Base-by-base conservation (phyloP, 2,888 invertebrate genomes). In the Phytoseiulus persimilis region DNA sequence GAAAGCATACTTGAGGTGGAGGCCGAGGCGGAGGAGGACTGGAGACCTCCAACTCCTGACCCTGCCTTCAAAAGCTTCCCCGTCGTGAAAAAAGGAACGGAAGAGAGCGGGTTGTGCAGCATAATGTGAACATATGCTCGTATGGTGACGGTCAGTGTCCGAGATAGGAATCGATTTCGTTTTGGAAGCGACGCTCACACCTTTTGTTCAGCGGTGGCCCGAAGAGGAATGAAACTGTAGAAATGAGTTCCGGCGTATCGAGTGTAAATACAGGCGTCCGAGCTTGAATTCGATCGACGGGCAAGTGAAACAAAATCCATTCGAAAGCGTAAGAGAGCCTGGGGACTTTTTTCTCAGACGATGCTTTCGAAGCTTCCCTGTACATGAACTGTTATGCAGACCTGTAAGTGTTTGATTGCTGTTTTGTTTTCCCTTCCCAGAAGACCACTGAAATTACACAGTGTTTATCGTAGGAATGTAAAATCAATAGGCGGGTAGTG, bases 51-150 rank as follows among this genome's bases (percentile, higher is more conserved):
- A 9, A 90, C 90, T 2, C 91, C 91, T 31, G 91, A 91, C 89
- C 91, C 91, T 9, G 89, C 90, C 91, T 93, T 97, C 89, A 95
- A 95, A 91, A 94, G 95, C 91, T 94, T 95, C 91, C 95, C 96
- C 2, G 95, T 95, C 0, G 94, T 95, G 84, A 94, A 94, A 90
- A 95, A 94, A 92, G 97, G 96, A 46, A 94, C 94, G 90, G 97
- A 97, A 92, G 94, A 96, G 32, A 96, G 97, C 0, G 97, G 96
- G 46, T 94, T 97, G 91, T 97, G 97, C 93, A 95, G 95, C 90
- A 96, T 97, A 90, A 91, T 92, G 91, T 92, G 91, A 90, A 89
- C 83, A 83, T 23, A 32, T 9, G 6, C 18, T 23, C 23, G 39
- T 39, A 39, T 39, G 5, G 9, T 39, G 3, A 9, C 39, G 9